Conservation (phyloP, 2,888 invertebrate genomes). For the Ceramica pisi region DNA sequence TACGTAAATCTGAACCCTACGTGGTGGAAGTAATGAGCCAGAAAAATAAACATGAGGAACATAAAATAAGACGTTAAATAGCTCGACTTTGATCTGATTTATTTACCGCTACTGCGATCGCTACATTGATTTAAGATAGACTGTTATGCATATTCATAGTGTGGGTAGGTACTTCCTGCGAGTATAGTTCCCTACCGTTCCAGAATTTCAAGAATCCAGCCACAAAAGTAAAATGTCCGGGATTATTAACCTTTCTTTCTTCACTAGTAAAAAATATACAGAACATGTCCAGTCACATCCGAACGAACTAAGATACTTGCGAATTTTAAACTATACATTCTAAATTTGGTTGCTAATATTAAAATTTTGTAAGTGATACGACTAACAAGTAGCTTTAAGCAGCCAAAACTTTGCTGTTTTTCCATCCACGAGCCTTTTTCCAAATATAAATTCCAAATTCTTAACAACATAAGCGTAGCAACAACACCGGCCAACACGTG, state of each 20-base stretch:
- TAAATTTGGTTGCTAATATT: background rate
- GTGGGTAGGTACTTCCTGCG: background rate
- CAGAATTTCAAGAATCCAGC: no score
- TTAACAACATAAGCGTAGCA: background rate
- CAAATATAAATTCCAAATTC: no score
- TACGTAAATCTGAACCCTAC: conserved; percentile 1
- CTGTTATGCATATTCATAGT: conserved; percentile 6
- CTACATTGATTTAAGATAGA: conserved; percentile 39
- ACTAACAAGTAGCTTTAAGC: background rate
- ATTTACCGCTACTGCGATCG: conserved; percentile 23
- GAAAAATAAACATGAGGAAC: conserved; percentile 38
- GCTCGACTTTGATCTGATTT: conserved; percentile 37
- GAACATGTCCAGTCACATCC: no score
- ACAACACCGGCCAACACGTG: no score
- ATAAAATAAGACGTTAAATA: conserved; percentile 39
- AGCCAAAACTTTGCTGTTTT: background rate
- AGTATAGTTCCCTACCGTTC: background rate
- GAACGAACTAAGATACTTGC: background rate
- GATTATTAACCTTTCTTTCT: no score
- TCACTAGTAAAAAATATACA: background rate
- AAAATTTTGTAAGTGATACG: background rate
- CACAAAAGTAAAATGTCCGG: no score
- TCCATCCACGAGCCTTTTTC: no score
- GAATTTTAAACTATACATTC: no score
- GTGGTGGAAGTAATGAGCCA: conserved; percentile 31